Evolutionary conservation across 2,113 vertebrate genomes (phyloP).

Genomic region (Hemichromis elongatus): DNA sequence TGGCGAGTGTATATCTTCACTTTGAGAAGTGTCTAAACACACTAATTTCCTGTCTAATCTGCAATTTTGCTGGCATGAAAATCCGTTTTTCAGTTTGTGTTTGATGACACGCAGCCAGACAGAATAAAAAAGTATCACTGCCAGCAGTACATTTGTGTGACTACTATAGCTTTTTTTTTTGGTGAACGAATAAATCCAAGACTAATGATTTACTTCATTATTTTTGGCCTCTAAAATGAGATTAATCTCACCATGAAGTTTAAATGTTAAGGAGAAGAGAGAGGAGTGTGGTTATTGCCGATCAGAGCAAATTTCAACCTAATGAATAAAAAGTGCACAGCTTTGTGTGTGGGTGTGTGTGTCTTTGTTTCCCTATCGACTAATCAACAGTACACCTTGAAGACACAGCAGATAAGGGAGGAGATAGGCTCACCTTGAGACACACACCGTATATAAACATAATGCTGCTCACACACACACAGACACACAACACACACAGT

Average conservation of each 20-base stretch:
- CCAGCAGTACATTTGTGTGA: not conserved
- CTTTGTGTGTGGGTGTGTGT: not conserved
- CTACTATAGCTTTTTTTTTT: not conserved
- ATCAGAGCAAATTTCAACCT: not conserved
- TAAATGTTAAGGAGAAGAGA: not conserved
- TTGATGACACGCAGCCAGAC: not conserved
- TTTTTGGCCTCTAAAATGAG: not conserved
- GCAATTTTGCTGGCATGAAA: not conserved
- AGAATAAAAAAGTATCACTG: not conserved
- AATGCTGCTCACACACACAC: not conserved
- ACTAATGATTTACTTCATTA: not conserved
- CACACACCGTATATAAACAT: conserved; percentile 38
- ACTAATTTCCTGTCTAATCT: not conserved
- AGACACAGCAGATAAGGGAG: conserved; percentile 62
- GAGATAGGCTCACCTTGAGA: conserved; percentile 66
- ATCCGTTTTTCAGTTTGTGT: not conserved
- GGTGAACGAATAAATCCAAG: not conserved
- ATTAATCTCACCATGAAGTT: not conserved
- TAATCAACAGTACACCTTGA: conserved; percentile 59
- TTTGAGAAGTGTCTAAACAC: not conserved
- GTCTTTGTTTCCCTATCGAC: conserved; percentile 38
- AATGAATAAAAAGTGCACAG: not conserved
- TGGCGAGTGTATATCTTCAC: not conserved
- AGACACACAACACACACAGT: not conserved
- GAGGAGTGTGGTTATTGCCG: not conserved